phyloP scores from a whole-genome alignment of 2,888 invertebrate species.

The Stenichneumon culpator region DNA sequence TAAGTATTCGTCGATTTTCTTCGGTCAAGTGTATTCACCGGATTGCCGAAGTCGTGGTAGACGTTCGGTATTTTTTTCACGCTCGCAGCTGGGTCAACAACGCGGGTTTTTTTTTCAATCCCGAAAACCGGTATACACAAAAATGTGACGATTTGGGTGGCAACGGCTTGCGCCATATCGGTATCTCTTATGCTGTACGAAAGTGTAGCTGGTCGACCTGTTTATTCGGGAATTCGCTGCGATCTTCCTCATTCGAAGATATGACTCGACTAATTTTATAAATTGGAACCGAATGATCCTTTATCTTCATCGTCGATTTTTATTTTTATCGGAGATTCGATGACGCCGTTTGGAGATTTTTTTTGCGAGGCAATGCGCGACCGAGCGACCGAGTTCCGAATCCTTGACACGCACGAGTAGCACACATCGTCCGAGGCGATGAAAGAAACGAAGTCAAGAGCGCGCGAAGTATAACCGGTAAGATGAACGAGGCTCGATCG shows the following conservation, averaged over 20 bases:
- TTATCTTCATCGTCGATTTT: neutral
- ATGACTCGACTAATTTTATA: slow-evolving; percentile 43
- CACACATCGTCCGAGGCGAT: slow-evolving; percentile 45
- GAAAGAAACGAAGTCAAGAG: slow-evolving; percentile 77
- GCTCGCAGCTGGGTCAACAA: slow-evolving; percentile 19
- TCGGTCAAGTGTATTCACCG: neutral
- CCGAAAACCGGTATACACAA: slow-evolving; percentile 50
- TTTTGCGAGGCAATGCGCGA: slow-evolving; percentile 38
- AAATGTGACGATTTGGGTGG: slow-evolving; percentile 29
- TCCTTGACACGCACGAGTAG: slow-evolving; percentile 74
- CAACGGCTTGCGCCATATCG: slow-evolving; percentile 58
- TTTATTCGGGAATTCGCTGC: slow-evolving; percentile 38
- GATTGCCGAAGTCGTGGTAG: neutral
- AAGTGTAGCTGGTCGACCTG: slow-evolving; percentile 27
- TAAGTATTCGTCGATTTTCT: slow-evolving; percentile 12
- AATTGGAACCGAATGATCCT: slow-evolving; percentile 29
- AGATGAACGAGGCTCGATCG: slow-evolving; percentile 35
- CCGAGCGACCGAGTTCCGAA: slow-evolving; percentile 76
- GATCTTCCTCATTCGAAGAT: slow-evolving; percentile 11
- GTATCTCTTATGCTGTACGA: slow-evolving; percentile 13
- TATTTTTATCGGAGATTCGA: slow-evolving; percentile 21
- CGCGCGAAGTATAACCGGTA: slow-evolving; percentile 63
- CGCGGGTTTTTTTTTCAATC: neutral
- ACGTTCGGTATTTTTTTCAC: slow-evolving; percentile 5
- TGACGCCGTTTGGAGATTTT: slow-evolving; percentile 45